Evolutionary conservation across 2,113 vertebrate species (phyloP).

Genomic region (Microcebus ravelobensis): DNA sequence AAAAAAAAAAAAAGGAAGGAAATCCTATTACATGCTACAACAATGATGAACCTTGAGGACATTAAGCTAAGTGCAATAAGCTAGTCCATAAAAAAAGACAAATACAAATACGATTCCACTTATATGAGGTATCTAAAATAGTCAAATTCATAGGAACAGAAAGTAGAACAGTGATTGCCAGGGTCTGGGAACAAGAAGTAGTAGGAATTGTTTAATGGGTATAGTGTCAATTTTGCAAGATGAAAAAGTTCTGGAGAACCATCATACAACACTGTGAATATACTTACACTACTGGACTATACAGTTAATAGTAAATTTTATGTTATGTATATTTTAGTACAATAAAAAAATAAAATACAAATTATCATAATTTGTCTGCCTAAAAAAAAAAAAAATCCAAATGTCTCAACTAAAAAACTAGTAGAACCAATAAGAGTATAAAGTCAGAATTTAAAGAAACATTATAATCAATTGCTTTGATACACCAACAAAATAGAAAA

Average conservation of each 20-base stretch:
- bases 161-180: neutral
- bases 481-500: neutral
- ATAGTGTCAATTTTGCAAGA: neutral
- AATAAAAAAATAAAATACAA: neutral
- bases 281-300: neutral
- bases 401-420: neutral
- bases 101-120: too few relatives aligned
- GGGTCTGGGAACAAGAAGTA: neutral
- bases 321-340: neutral
- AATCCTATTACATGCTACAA: neutral
- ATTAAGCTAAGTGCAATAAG: neutral
- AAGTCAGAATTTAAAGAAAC: conserved; percentile 19
- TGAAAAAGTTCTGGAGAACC: neutral
- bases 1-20: neutral
- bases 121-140: neutral
- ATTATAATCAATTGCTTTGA: neutral
- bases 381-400: neutral
- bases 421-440: neutral
- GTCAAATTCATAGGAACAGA: neutral
- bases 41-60: neutral
- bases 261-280: neutral
- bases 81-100: neutral
- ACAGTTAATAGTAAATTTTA: neutral
- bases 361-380: neutral
- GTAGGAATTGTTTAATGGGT: neutral